These are phyloP conservation scores for Lagopus muta DNA, from an alignment of 2,113 vertebrate species.

Conservation along the genomic window DNA sequence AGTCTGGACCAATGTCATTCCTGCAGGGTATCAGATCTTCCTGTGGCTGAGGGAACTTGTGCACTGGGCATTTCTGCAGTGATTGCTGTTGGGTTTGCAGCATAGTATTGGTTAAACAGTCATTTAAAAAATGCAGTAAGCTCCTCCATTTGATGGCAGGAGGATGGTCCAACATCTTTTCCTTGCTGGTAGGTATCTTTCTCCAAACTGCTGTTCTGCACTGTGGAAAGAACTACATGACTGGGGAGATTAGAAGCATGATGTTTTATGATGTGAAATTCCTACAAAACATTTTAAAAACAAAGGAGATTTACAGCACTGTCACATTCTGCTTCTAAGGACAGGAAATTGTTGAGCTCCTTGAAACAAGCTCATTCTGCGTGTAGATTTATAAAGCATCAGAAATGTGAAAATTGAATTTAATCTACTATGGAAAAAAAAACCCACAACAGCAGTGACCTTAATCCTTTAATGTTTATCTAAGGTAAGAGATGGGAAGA, in stretches of 20 bases:
- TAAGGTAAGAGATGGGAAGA: background rate
- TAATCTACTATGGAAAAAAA: background rate
- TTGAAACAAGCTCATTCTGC: background rate
- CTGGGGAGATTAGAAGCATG: background rate
- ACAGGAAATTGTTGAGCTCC: background rate
- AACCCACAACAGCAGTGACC: background rate
- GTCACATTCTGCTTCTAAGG: conserved; percentile 11
- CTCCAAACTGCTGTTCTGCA: background rate
- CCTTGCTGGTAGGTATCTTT: background rate
- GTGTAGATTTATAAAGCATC: background rate
- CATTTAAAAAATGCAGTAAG: background rate
- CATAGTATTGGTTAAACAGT: background rate
- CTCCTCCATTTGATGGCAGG: background rate
- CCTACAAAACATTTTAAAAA: background rate
- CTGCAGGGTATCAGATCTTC: background rate
- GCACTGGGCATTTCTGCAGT: background rate
- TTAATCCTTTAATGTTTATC: background rate
- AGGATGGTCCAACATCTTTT: background rate
- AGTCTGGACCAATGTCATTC: background rate
- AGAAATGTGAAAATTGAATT: conserved; percentile 31
- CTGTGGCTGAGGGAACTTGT: rapidly evolving
- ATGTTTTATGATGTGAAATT: background rate
- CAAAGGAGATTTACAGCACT: background rate
- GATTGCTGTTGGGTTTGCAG: background rate
- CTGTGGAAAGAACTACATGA: background rate